Percentiles rank a stretch among this genome's conserved stretches.
Conservation (phyloP, 2,113 vertebrate species). For the Oenanthe melanoleuca region DNA sequence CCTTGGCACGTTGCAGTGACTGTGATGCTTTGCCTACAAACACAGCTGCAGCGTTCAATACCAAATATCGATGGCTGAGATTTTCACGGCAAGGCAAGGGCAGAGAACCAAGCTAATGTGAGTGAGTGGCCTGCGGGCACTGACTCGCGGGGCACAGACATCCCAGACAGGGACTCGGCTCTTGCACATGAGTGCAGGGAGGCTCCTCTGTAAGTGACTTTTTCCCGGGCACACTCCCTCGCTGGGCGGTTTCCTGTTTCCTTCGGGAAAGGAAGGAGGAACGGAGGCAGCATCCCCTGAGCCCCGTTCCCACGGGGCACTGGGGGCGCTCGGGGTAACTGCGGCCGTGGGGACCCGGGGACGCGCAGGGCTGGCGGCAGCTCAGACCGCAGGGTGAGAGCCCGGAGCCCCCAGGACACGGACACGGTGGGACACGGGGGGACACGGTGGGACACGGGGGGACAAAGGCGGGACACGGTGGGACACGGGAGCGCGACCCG, state of each 20-base stretch:
- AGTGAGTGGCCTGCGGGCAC: fast-evolving
- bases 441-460: not conserved
- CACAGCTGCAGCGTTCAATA: fast-evolving
- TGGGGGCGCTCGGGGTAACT: fast-evolving
- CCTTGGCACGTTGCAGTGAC: fast-evolving
- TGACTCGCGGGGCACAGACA: too few relatives aligned
- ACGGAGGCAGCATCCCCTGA: not conserved
- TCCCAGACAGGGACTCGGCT: not conserved
- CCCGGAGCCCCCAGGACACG: not conserved
- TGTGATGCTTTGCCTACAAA: not conserved
- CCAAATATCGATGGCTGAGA: not conserved
- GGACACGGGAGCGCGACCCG: not conserved
- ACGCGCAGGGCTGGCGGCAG: not conserved
- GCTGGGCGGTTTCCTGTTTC: not conserved
- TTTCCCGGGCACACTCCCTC: not conserved
- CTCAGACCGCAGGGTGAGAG: not conserved
- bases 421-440: not conserved
- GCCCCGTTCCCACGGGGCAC: not conserved
- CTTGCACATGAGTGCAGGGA: not conserved
- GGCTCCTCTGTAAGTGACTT: not conserved
- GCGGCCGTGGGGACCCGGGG: not conserved
- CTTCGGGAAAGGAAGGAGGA: not conserved
- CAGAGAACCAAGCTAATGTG: not conserved
- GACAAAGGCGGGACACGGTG: not conserved
- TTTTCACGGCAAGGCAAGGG: too few relatives aligned